Percentiles rank a stretch among this genome's conserved stretches.
These are phyloP conservation scores for Psettodes erumei DNA, from an alignment of 2,113 vertebrate species.

Conservation along the genomic window DNA sequence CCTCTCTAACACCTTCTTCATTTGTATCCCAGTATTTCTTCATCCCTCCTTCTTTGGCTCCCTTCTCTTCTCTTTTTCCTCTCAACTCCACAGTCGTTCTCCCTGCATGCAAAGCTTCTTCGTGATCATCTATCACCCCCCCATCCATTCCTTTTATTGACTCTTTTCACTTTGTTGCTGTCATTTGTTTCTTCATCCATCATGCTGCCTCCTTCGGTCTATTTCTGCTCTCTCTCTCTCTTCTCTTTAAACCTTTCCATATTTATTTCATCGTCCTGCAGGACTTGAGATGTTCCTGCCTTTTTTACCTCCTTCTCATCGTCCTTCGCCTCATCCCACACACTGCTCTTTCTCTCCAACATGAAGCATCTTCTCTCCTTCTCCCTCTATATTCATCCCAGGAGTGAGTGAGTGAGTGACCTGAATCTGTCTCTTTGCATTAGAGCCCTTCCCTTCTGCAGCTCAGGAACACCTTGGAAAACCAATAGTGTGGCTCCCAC, in stretches of 20 bases:
- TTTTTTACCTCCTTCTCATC: slow-evolving; percentile 23
- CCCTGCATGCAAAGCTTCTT: slow-evolving; percentile 14
- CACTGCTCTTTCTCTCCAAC: slow-evolving; percentile 35
- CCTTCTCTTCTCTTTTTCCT: neutral
- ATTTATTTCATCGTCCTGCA: slow-evolving; percentile 49
- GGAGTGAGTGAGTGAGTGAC: slow-evolving; percentile 74
- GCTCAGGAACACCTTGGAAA: slow-evolving; percentile 67
- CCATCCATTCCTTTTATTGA: slow-evolving; percentile 9
- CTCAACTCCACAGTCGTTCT: neutral
- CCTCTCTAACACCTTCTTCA: slow-evolving; percentile 43
- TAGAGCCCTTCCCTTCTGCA: slow-evolving; percentile 58
- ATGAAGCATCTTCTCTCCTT: slow-evolving; percentile 55
- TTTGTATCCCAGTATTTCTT: slow-evolving; percentile 42
- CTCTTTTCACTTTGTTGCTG: slow-evolving; percentile 8
- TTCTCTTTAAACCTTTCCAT: slow-evolving; percentile 19
- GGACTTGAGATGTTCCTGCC: slow-evolving; percentile 24
- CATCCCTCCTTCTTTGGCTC: neutral
- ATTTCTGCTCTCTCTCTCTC: slow-evolving; percentile 34
- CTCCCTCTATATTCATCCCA: slow-evolving; percentile 62
- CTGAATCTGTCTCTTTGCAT: slow-evolving; percentile 79
- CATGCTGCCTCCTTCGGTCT: neutral
- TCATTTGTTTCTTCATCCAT: slow-evolving; percentile 6
- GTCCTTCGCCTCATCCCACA: slow-evolving; percentile 47
- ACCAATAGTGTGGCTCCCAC: slow-evolving; percentile 57
- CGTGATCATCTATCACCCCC: slow-evolving; percentile 13